Evolutionary conservation across 2,797 vertebrate genomes (phyloP).

Genomic region (Gymnodraco acuticeps): DNA sequence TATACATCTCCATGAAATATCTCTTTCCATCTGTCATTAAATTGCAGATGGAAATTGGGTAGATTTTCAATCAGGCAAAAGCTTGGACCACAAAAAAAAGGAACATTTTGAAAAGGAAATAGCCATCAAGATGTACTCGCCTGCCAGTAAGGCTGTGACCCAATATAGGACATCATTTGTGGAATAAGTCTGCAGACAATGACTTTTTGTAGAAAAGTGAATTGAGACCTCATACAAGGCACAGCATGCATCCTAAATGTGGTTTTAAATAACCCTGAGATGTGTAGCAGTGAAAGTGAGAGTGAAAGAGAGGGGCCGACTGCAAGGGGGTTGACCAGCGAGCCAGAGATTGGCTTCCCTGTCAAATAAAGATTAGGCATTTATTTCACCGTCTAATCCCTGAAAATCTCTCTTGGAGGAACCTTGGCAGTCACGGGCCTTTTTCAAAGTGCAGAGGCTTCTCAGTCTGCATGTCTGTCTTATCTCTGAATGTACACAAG

Average conservation of each 20-base stretch:
- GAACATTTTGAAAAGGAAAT: conserved; percentile 45
- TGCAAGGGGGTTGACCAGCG: conserved; percentile 58
- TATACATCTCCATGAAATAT: conserved; percentile 74
- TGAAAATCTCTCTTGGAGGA: conserved; percentile 69
- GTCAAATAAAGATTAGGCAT: conserved; percentile 75
- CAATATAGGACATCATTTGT: conserved; percentile 40
- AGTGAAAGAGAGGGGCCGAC: conserved; percentile 45
- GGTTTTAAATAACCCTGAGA: conserved; percentile 52
- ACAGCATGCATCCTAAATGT: conserved; percentile 43
- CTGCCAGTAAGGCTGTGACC: conserved; percentile 42
- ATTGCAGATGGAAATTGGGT: conserved; percentile 65
- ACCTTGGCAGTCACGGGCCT: conserved; percentile 40
- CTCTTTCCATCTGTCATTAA: conserved; percentile 70
- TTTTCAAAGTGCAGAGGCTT: conserved; percentile 44
- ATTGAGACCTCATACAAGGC: conserved; percentile 40
- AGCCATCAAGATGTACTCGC: conserved; percentile 39
- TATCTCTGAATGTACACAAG: conserved; percentile 41
- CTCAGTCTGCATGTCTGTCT: conserved; percentile 43
- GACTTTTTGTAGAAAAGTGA: conserved; percentile 28
- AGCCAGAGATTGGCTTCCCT: conserved; percentile 65
- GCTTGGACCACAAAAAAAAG: conserved; percentile 19
- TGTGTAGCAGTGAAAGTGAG: conserved; percentile 35
- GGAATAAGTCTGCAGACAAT: conserved; percentile 29
- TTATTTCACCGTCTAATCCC: conserved; percentile 78
- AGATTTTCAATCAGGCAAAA: conserved; percentile 68